Conservation (phyloP, 2,113 vertebrate species). For the Rutilus rutilus region DNA sequence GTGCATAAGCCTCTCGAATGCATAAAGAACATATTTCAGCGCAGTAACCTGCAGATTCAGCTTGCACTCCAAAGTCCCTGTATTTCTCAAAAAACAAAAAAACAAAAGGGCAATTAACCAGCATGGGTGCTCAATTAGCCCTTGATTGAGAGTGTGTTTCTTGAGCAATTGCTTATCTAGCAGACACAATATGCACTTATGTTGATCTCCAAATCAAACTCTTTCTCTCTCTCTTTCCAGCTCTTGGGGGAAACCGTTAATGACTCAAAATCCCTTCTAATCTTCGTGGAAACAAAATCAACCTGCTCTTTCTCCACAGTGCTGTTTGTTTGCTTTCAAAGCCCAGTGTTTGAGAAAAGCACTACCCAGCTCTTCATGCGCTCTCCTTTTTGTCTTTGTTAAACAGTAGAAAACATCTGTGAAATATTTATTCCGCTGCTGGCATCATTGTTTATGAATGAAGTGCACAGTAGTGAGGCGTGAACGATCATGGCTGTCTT, state of each 20-base stretch:
- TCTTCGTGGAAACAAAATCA: conserved; percentile 73
- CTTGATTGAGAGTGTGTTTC: conserved; percentile 45
- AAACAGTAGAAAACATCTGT: conserved; percentile 45
- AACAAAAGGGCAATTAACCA: conserved; percentile 34
- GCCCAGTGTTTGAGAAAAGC: conserved; percentile 17
- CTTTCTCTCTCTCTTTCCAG: conserved; percentile 9
- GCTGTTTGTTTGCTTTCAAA: conserved; percentile 67
- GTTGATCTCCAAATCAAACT: conserved; percentile 64
- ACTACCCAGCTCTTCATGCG: conserved; percentile 34
- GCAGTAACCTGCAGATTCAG: neutral
- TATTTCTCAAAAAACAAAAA: conserved; percentile 28
- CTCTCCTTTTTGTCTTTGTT: conserved; percentile 45
- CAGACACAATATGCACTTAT: conserved; percentile 57
- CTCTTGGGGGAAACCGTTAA: conserved; percentile 62
- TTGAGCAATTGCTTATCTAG: conserved; percentile 54
- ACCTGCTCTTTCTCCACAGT: conserved; percentile 63
- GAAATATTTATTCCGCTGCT: conserved; percentile 55
- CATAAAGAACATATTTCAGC: neutral
- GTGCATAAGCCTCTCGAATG: neutral
- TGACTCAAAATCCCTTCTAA: conserved; percentile 70
- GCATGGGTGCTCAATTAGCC: conserved; percentile 54
- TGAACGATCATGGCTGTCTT: conserved; percentile 54
- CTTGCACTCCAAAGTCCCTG: conserved; percentile 27
- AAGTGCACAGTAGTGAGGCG: conserved; percentile 46
- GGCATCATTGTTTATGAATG: conserved; percentile 64